Percentiles rank a stretch among this genome's conserved stretches.
phyloP scores from a whole-genome alignment of 2,113 vertebrate species.

The Castor canadensis region DNA sequence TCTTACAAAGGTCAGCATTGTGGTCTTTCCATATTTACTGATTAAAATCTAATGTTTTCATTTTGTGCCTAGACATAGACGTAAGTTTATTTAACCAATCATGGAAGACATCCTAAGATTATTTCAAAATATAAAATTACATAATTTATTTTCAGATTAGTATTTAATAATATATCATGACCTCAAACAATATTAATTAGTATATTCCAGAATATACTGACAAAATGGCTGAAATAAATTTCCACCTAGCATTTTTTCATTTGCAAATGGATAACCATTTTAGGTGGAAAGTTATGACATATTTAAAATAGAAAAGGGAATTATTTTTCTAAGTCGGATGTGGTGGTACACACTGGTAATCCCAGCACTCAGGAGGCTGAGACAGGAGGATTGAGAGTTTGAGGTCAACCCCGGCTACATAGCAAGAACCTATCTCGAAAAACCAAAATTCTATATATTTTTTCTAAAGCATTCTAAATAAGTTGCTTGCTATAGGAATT shows the following conservation, averaged over 20 bases:
- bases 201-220: neutral
- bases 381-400: neutral
- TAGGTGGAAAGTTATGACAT: neutral
- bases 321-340: too few relatives aligned
- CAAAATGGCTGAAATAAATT: neutral
- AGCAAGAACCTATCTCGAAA: neutral
- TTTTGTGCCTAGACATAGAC: neutral
- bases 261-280: neutral
- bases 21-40: neutral
- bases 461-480: slow-evolving; percentile 24
- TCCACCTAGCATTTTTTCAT: neutral
- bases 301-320: neutral
- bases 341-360: too few relatives aligned
- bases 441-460: neutral
- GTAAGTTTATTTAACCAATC: neutral
- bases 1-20: neutral
- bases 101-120: neutral
- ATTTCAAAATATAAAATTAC: slow-evolving; percentile 36
- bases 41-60: slow-evolving; percentile 14
- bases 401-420: neutral
- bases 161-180: neutral
- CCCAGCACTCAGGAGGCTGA: neutral
- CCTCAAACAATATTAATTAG: neutral
- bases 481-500: neutral
- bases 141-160: neutral